A percentile compares a stretch with the other conserved stretches of the same genome.
Conservation (phyloP, 2,888 invertebrate species). For the Selenia dentaria region DNA sequence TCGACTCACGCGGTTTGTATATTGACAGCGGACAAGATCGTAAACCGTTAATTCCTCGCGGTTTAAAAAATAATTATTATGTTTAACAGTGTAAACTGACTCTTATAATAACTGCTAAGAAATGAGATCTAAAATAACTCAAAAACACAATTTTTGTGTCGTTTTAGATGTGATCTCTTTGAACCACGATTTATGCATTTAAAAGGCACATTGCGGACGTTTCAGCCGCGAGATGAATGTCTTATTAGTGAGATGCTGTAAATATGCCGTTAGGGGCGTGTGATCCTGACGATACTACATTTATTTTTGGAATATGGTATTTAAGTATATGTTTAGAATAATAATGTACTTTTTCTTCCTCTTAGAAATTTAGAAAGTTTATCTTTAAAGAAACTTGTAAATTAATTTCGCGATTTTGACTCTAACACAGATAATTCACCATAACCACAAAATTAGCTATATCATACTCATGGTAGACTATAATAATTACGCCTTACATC, state of each 20-base stretch:
- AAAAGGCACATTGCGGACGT: conserved; percentile 11
- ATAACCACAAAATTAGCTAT: too few species aligned
- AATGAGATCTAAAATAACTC: conserved; percentile 29
- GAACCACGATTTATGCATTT: conserved; percentile 37
- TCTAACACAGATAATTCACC: too few species aligned
- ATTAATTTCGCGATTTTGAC: too few species aligned
- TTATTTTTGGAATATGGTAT: conserved; percentile 2
- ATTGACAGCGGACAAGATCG: too few species aligned
- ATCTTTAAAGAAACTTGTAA: too few species aligned
- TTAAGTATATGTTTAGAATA: conserved; percentile 5
- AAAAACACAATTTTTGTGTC: conserved; percentile 22
- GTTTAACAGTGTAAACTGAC: too few species aligned
- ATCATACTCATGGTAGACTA: too few species aligned
- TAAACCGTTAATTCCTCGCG: too few species aligned
- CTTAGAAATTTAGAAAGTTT: too few species aligned
- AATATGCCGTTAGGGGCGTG: conserved; percentile 4
- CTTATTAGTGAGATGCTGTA: conserved; percentile 16
- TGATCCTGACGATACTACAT: conserved; percentile 3
- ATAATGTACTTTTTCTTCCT: conserved; percentile 1
- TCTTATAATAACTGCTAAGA: conserved; percentile 29
- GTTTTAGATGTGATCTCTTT: conserved; percentile 33
- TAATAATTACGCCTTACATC: too few species aligned
- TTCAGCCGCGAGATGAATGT: conserved; percentile 15
- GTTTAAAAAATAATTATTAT: too few species aligned
- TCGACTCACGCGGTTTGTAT: too few species aligned